phyloP scores from a whole-genome alignment of 37 sponge, comb jelly and placozoan genomes.

The Ianthella basta region DNA sequence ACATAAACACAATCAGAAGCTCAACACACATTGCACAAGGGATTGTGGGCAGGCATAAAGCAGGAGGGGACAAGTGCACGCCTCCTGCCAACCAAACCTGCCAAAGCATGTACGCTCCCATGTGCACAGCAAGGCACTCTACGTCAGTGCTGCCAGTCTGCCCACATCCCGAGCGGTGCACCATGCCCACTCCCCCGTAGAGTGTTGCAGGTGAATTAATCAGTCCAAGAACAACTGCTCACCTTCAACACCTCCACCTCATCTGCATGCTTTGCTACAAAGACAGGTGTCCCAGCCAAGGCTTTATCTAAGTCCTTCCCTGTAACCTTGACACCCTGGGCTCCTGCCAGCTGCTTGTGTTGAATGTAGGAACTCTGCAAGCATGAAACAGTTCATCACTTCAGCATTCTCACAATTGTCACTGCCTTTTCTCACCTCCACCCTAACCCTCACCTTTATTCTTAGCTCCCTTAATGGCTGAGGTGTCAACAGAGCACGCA shows the following conservation, averaged over 20 bases:
- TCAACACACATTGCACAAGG: too few species aligned
- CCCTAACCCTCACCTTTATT: conserved; percentile 80
- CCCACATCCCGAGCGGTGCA: too few species aligned
- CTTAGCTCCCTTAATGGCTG: conserved; percentile 95
- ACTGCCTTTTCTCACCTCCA: too few species aligned
- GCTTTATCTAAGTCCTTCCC: conserved; percentile 92
- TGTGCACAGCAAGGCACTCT: too few species aligned
- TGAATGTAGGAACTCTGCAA: conserved; percentile 83
- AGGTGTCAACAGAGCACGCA: conserved; percentile 93
- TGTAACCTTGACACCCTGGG: conserved; percentile 85
- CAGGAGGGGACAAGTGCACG: not conserved
- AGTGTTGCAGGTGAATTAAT: too few species aligned
- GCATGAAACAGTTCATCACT: conserved; percentile 11
- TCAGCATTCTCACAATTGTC: not conserved
- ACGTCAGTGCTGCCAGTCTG: too few species aligned
- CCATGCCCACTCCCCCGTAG: too few species aligned
- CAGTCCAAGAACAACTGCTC: not conserved
- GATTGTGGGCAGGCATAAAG: not conserved
- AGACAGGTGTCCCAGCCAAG: conserved; percentile 88
- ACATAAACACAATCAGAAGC: too few species aligned
- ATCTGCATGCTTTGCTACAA: conserved; percentile 89
- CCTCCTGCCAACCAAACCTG: not conserved
- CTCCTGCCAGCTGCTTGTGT: conserved; percentile 74
- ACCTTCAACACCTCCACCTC: conserved; percentile 90
- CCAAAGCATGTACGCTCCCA: conserved; percentile 13